These are phyloP conservation scores for Coendou prehensilis DNA, from an alignment of 2,797 vertebrate species.

Conservation along the genomic window DNA sequence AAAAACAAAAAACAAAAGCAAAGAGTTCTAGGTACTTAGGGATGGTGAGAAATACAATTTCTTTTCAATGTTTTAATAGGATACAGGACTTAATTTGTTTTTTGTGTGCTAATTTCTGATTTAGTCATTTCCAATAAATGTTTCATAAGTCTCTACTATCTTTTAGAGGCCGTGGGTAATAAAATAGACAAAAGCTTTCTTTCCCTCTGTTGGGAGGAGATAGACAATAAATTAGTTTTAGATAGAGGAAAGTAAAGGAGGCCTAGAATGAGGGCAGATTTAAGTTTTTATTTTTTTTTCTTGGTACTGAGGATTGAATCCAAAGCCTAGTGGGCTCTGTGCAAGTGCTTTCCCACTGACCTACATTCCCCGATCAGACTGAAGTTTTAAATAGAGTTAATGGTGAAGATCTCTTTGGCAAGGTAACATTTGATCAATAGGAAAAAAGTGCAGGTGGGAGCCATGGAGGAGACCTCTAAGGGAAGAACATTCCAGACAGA, in stretches of 20 bases:
- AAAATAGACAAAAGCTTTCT: conserved; percentile 22
- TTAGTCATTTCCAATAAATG: background rate
- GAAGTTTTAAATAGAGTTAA: background rate
- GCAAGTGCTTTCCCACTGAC: background rate
- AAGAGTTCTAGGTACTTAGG: conserved; percentile 26
- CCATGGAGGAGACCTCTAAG: background rate
- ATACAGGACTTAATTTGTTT: background rate
- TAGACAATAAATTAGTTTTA: conserved; percentile 17
- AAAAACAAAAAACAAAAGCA: background rate
- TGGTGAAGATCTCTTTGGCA: background rate
- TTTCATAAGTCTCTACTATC: background rate
- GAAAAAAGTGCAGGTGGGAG: background rate
- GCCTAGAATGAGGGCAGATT: background rate
- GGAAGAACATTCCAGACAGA: background rate
- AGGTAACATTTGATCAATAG: conserved; percentile 1
- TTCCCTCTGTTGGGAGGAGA: background rate
- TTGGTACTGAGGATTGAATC: background rate
- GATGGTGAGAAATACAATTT: conserved; percentile 55
- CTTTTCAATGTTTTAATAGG: conserved; percentile 39
- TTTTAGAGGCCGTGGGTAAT: background rate
- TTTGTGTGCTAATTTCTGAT: conserved; percentile 21
- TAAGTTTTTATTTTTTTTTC: background rate
- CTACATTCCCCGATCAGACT: background rate
- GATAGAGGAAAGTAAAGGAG: background rate
- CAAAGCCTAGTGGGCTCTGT: background rate